phyloP scores from a whole-genome alignment of 2,113 vertebrate species.

The Protomyctophum bolini region DNA sequence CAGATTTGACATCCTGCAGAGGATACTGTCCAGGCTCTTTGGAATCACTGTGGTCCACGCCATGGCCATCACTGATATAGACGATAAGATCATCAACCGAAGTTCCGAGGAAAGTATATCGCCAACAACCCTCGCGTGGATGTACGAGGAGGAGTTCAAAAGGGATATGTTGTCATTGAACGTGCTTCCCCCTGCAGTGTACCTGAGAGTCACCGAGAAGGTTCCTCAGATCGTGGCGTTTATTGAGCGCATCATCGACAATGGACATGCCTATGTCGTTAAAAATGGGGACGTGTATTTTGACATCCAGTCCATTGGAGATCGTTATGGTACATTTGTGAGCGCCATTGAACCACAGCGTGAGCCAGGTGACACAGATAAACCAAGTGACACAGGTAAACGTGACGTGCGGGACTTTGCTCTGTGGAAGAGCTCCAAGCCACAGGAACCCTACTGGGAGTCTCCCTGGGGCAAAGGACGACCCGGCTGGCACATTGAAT shows the following conservation, averaged over 20 bases:
- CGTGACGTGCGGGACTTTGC: slow-evolving; percentile 81
- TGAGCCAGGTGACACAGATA: slow-evolving; percentile 82
- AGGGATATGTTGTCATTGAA: slow-evolving; percentile 85
- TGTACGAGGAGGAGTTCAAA: slow-evolving; percentile 74
- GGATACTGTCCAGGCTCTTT: slow-evolving; percentile 86
- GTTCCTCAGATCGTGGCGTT: slow-evolving; percentile 85
- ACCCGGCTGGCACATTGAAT: slow-evolving; percentile 91
- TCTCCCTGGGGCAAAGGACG: slow-evolving; percentile 88
- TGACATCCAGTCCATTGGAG: slow-evolving; percentile 80
- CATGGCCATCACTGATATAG: slow-evolving; percentile 78
- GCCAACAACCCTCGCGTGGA: too few relatives aligned
- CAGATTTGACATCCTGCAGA: slow-evolving; percentile 91
- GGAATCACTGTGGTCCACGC: slow-evolving; percentile 88
- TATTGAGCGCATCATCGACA: slow-evolving; percentile 79
- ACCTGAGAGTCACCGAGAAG: slow-evolving; percentile 87
- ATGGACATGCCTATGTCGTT: slow-evolving; percentile 83
- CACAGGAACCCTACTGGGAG: slow-evolving; percentile 80
- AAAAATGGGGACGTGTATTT: slow-evolving; percentile 86
- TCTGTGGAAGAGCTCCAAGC: slow-evolving; percentile 86
- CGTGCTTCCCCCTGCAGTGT: slow-evolving; percentile 85
- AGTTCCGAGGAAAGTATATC: neutral
- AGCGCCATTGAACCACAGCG: slow-evolving; percentile 28
- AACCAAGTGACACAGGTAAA: slow-evolving; percentile 79
- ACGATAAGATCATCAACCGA: neutral
- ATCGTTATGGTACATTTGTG: slow-evolving; percentile 81